Conservation (phyloP, 2,888 invertebrate species). For the Eupithecia tripunctaria region DNA sequence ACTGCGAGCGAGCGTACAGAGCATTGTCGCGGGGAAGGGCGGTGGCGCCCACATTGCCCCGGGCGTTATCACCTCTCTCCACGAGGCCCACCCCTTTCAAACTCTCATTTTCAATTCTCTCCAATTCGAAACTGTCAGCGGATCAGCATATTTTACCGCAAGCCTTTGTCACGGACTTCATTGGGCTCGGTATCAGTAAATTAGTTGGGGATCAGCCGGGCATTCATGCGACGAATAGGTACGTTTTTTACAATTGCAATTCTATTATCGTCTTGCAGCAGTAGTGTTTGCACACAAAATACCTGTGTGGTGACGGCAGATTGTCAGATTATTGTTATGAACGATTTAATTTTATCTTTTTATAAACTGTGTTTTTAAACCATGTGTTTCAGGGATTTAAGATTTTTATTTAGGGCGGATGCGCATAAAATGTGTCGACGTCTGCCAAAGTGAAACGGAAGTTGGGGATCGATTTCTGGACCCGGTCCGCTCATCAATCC, state of each 20-base stretch:
- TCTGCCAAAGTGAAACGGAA: constrained; percentile 70
- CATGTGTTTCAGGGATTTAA: constrained; percentile 41
- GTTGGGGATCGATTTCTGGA: constrained; percentile 63
- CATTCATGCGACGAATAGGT: constrained; percentile 39
- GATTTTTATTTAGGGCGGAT: constrained; percentile 57
- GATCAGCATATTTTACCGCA: constrained; percentile 79
- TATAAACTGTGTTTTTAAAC: not conserved
- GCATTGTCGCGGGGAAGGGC: constrained; percentile 62
- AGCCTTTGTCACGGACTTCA: constrained; percentile 66
- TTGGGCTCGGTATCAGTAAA: constrained; percentile 70
- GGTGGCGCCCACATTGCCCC: constrained; percentile 50
- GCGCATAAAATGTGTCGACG: constrained; percentile 55
- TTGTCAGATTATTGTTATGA: constrained; percentile 19
- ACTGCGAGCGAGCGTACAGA: constrained; percentile 24
- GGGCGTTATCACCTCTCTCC: constrained; percentile 70
- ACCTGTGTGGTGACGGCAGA: constrained; percentile 33
- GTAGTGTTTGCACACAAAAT: constrained; percentile 19
- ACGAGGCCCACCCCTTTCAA: constrained; percentile 71
- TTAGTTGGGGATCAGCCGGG: constrained; percentile 60
- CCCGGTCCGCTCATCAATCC: constrained; percentile 68
- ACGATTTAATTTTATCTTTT: not conserved
- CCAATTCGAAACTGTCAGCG: constrained; percentile 73
- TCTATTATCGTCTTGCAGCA: constrained; percentile 31
- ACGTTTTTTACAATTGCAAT: constrained; percentile 39
- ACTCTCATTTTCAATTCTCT: constrained; percentile 64